Evolutionary conservation across 2,888 invertebrate species (phyloP), one percentile per base, ranked within the genome.

Genomic region (Cosmorhoe ocellata): DNA sequence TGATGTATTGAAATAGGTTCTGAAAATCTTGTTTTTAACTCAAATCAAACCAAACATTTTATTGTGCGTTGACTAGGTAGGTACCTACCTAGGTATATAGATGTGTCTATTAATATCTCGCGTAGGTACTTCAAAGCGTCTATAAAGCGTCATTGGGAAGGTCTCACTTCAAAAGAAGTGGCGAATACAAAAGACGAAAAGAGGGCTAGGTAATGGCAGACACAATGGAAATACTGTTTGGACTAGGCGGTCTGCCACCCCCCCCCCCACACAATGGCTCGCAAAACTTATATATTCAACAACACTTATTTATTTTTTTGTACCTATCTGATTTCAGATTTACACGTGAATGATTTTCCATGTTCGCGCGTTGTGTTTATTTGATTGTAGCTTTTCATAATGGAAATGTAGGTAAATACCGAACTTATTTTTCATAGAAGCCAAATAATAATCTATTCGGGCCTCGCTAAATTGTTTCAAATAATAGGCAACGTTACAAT

Each of bases 151-250:
- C 86, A 86, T 88, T 82, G 83, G 50, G 82, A 83, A 86, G 84
- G 84, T 84, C 82, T 84, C 84, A 81, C 84, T 82, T 87, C 85
- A 86, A 88, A 86, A 81, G 86, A 75, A 81, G 81, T 81, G 81
- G 70, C 76, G 84, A 84, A 79, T 76, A 89, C 88, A 88, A 89
- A 86, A 81, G 87, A 77, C 77, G 84, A 81, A 84, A 82, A 82
- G 85, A 87, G 86, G 85, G 87, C 87, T 87, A 87, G 85, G 88
- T 88, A 87, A 88, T 88, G 82, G 85, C 76, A 77, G 81, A 81
- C 87, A 89, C 88, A 89, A 88, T 86, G 82, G 85, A 79, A 78
- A 81, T 76, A 84, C 84, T 89, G 88, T 89, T 89, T 88, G 87
- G 82, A 84, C 87, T 86, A 81, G 78, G 71, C n/a, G 27, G 37